Base-by-base conservation (phyloP, 1,140 invertebrate genomes). In the Sogatella furcifera region DNA sequence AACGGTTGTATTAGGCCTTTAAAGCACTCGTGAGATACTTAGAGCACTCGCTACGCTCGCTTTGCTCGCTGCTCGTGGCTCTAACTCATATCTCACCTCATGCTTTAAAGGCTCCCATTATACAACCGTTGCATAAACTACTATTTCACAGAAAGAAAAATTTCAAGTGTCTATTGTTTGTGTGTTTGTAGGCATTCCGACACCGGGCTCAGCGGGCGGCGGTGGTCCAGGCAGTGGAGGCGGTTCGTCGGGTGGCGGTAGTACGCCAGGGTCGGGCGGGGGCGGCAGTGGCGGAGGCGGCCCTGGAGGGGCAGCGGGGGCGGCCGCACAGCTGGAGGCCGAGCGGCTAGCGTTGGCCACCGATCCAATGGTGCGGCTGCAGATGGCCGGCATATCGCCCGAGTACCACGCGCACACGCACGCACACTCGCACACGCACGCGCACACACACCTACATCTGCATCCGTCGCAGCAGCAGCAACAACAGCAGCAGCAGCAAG, bases 401-500 rank as follows among this genome's bases (percentile, higher is more conserved):
- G 86, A 85, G 74, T 88, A 86, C 73, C 87, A 89, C 71, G 85
- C 86, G 66, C 88, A 90, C 72, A 86, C 85, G 59, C 89, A 92
- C 73, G 87, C 88, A 55, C 87, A 90, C 75, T 88, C 89, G 66
- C 92, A 94, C 78, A 89, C 90, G 68, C 92, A 81, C 63, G 72
- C 77, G 54, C 79, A 80, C 67, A 71, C 75, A 31, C 79, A 95
- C 79, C 84, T 92, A 70, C 90, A 92, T 78, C 81, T 92, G 71
- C 89, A 90, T 77, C 86, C 85, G 67, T 86, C 86, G 72, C 86
- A 87, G 76, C 87, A 90, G 73, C 84, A 84, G 71, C 85, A 83
- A 62, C 81, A 83, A 73, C 52, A 34, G 52, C 81, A 17, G 46
- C n/a, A n/a, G n/a, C n/a, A n/a, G n/a, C n/a, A n/a, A n/a, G n/a